A percentile compares a stretch with the other conserved stretches of the same genome.
phyloP scores from a whole-genome alignment of 2,797 vertebrate species.

The Microtus californicus region DNA sequence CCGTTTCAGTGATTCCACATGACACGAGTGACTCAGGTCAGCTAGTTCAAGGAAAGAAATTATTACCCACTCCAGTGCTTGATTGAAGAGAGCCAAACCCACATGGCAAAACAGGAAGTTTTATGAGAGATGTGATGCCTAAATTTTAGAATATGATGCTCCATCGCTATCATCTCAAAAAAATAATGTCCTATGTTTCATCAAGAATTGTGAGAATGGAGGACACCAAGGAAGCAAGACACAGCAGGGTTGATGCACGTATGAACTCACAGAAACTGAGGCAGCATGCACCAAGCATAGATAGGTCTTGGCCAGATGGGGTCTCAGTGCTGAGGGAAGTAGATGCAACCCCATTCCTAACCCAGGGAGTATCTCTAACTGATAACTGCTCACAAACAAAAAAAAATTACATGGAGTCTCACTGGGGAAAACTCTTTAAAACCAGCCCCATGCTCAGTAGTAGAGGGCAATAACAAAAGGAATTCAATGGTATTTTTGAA shows the following conservation, averaged over 20 bases:
- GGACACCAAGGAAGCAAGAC: background rate
- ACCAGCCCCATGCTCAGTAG: background rate
- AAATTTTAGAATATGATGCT: background rate
- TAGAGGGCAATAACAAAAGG: background rate
- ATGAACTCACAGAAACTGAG: background rate
- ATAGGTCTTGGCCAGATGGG: background rate
- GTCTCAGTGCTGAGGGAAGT: background rate
- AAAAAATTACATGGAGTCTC: background rate
- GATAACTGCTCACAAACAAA: background rate
- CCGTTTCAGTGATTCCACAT: background rate
- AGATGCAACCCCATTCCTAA: background rate
- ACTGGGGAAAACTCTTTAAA: background rate
- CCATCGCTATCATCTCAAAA: background rate
- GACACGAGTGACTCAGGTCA: background rate
- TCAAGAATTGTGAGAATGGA: background rate
- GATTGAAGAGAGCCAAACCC: background rate
- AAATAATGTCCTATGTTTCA: background rate
- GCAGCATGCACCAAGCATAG: no score
- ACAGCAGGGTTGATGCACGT: background rate
- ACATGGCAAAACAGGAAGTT: background rate
- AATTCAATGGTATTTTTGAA: background rate
- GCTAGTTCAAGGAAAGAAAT: background rate
- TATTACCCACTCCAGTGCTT: background rate
- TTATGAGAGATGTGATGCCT: background rate
- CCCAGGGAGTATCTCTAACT: background rate